Evolutionary conservation across 2,888 invertebrate genomes (phyloP), one percentile per base, ranked within the genome.

Genomic region (Ctenicera cuprea): DNA sequence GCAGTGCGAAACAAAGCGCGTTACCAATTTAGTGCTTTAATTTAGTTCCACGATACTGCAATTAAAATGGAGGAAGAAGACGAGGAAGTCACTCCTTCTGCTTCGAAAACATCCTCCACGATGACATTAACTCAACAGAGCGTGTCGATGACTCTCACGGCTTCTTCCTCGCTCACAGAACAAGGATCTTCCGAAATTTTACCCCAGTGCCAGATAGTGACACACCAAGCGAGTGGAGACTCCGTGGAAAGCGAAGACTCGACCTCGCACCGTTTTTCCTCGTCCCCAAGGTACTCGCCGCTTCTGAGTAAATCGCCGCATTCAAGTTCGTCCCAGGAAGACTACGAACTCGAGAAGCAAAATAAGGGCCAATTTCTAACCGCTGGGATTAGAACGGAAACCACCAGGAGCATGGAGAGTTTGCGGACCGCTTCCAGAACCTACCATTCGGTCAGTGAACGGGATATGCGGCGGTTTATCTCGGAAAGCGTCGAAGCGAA

Each of bases 351-450:
- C 38, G 92, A 92, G 79, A 83, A 82, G 73, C 82, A 66, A 65
- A 76, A 76, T 43, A 85, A 89, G 38, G 89, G 89, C 16, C 90
- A 91, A 77, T 91, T 89, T 80, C 84, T 91, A 72, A 89, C 88
- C 8, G 90, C 90, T 0, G 77, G 82, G 72, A 86, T 88, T 18
- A 86, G 90, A 74, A 90, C 90, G 7, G 90, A 91, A 83, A 89
- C 91, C 0, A 90, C 92, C 61, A 89, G 91, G 72, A 93, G 93
- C 22, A 93, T 93, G 93, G 93, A 93, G 83, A 92, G 92, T 81
- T 89, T 93, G 80, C 88, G 92, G 82, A 90, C 90, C 64, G 87
- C 89, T 70, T 90, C 82, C 85, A 90, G 76, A 89, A 90, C 81
- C 84, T 91, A 91, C 76, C 88, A 92, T 73, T 92, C 92, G 65